phyloP scores from a whole-genome alignment of 2,113 vertebrate species.

The Chitala chitala region DNA sequence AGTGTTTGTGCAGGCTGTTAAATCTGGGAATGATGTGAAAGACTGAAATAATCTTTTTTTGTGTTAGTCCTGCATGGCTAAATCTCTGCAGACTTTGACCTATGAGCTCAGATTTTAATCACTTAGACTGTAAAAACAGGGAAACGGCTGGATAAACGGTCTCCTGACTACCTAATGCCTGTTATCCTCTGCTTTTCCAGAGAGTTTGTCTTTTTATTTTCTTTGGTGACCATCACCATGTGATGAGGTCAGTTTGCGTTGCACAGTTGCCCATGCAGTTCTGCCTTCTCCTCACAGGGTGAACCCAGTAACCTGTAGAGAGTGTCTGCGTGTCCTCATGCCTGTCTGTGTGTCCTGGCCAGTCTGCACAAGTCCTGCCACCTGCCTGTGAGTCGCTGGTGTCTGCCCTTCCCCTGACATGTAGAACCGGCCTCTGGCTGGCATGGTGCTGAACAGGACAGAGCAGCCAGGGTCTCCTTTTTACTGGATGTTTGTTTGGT shows the following conservation, averaged over 20 bases:
- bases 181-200: background rate
- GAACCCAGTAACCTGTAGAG: too few species aligned
- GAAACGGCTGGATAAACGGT: background rate
- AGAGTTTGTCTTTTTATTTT: background rate
- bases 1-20: background rate
- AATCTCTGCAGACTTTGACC: background rate
- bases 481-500: too few species aligned
- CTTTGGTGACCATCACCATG: background rate
- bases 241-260: background rate
- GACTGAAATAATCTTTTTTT: too few species aligned
- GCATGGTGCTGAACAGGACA: too few species aligned
- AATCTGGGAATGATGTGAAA: background rate
- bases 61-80: background rate
- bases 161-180: background rate
- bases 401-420: too few species aligned
- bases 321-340: too few species aligned
- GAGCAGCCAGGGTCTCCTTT: too few species aligned
- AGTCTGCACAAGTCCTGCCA: too few species aligned
- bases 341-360: too few species aligned
- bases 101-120: background rate
- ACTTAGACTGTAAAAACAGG: background rate
- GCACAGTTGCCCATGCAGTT: background rate
- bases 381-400: too few species aligned
- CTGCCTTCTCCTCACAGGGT: too few species aligned
- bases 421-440: too few species aligned